A percentile compares a stretch with the other conserved stretches of the same genome.
Evolutionary conservation across 2,797 vertebrate species (phyloP).

Genomic region (Fistularia commersonii): DNA sequence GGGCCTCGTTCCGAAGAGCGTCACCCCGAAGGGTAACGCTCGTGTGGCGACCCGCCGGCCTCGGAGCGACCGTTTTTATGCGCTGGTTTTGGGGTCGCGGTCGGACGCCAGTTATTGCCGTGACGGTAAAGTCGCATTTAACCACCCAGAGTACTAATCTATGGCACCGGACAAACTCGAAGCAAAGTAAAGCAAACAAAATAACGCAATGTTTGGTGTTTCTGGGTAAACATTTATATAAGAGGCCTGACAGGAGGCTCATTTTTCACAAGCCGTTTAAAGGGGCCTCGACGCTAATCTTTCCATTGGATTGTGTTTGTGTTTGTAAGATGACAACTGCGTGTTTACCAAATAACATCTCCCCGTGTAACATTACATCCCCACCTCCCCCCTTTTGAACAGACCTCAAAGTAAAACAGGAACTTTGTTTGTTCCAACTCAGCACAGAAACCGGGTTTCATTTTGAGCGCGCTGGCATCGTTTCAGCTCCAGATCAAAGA

Average conservation of each 20-base stretch:
- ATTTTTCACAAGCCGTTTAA: constrained; percentile 66
- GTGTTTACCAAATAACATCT: constrained; percentile 65
- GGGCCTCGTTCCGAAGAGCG: constrained; percentile 61
- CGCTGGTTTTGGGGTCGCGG: constrained; percentile 70
- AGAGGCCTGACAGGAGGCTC: constrained; percentile 54
- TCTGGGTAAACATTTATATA: constrained; percentile 72
- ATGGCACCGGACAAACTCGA: constrained; percentile 54
- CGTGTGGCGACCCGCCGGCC: constrained; percentile 55
- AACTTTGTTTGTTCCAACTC: constrained; percentile 20
- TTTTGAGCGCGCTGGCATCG: no score
- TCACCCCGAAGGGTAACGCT: constrained; percentile 67
- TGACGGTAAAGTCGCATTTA: constrained; percentile 58
- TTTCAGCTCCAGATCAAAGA: constrained; percentile 2
- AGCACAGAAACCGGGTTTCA: neutral
- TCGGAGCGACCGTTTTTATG: constrained; percentile 47
- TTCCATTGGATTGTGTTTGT: constrained; percentile 62
- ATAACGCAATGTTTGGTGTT: constrained; percentile 67
- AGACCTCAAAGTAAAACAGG: constrained; percentile 31
- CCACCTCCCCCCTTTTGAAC: constrained; percentile 14
- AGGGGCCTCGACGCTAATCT: constrained; percentile 44
- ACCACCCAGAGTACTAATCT: constrained; percentile 59
- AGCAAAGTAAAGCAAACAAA: constrained; percentile 72
- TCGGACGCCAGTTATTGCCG: constrained; percentile 70
- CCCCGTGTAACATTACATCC: constrained; percentile 33
- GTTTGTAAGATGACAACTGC: constrained; percentile 56